A percentile compares a stretch with the other conserved stretches of the same genome.
Conservation (phyloP, 1,140 invertebrate species). For the Dreissena polymorpha region DNA sequence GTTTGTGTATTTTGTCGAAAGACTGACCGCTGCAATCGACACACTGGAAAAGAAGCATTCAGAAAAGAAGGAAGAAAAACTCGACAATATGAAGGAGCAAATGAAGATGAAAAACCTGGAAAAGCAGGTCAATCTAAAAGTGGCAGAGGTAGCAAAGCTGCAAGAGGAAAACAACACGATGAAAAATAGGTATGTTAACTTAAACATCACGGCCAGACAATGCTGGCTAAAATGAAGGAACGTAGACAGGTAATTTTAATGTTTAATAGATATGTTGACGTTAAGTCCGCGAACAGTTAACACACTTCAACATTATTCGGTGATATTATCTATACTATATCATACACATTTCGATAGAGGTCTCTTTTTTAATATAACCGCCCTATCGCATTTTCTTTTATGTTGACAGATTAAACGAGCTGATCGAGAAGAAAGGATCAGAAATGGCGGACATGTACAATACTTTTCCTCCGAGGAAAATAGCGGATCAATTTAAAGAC, state of each 20-base stretch:
- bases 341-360: too few species aligned
- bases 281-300: too few species aligned
- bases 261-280: too few species aligned
- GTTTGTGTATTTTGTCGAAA: background rate
- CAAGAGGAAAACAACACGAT: conserved; percentile 34
- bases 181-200: conserved; percentile 39
- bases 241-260: too few species aligned
- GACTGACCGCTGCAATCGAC: conserved; percentile 23
- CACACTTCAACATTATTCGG: too few species aligned
- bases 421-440: conserved; percentile 31
- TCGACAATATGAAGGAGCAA: conserved; percentile 44
- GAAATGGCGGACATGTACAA: conserved; percentile 39
- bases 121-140: conserved; percentile 36
- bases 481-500: conserved; percentile 38
- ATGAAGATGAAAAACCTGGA: conserved; percentile 47
- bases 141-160: conserved; percentile 26
- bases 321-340: too few species aligned
- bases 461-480: conserved; percentile 26
- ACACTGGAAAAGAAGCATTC: conserved; percentile 39
- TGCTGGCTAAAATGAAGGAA: too few species aligned
- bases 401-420: conserved; percentile 24
- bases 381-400: background rate
- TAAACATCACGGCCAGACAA: too few species aligned
- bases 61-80: conserved; percentile 32
- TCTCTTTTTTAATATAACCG: too few species aligned